Evolutionary conservation across 2,797 vertebrate species (phyloP).

Genomic region (Chloroceryle inda): DNA sequence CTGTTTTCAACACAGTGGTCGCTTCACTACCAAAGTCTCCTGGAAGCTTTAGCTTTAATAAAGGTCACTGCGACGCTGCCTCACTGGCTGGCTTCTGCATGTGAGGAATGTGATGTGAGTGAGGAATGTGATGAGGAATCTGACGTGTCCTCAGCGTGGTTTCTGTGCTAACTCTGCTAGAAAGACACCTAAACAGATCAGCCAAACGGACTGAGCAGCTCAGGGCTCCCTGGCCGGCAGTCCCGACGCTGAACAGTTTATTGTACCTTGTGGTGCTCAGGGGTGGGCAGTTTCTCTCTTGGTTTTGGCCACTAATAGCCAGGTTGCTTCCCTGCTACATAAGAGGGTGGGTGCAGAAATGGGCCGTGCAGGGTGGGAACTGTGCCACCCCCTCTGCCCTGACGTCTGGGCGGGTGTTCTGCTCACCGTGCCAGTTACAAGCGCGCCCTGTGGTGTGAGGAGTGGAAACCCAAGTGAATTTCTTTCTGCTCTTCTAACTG

Average conservation of each 20-base stretch:
- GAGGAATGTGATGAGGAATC: neutral
- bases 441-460: neutral
- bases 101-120: neutral
- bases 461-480: neutral
- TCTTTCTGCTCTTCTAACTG: neutral
- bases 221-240: neutral
- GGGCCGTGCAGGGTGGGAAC: accelerated
- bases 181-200: neutral
- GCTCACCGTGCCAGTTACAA: neutral
- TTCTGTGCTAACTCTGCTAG: neutral
- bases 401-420: neutral
- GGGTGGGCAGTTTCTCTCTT: neutral
- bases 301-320: neutral
- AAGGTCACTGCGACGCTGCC: neutral
- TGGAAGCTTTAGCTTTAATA: neutral
- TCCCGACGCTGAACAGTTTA: accelerated
- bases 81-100: neutral
- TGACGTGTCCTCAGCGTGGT: neutral
- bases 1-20: neutral
- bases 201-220: neutral
- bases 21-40: neutral
- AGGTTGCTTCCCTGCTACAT: neutral
- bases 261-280: neutral
- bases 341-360: neutral
- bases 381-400: too few species aligned